Evolutionary conservation across 2,113 vertebrate genomes (phyloP), one percentile per base, ranked within the genome.

Genomic region (Progne subis): DNA sequence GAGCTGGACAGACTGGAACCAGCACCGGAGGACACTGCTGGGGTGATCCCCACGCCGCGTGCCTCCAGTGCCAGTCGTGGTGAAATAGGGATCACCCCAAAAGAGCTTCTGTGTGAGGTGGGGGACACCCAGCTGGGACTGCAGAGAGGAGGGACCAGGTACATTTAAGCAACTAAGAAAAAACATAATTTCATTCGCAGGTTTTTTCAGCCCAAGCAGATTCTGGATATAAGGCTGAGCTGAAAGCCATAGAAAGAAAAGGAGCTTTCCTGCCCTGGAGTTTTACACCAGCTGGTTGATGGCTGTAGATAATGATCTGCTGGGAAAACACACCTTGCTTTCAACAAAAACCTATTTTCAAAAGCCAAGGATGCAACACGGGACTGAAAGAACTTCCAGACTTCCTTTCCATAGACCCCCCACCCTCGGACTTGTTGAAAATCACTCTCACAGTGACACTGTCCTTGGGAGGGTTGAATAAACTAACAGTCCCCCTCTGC

Each of bases 281-380:
- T 37, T 82, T 84, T 55, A 57, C 8, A 6, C 1, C 4, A 50
- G 25, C 12, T 82, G 44, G 50, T 28, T 67, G 34, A 50, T 32
- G 2, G 5, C 25, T 83, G 50, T 44, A 72, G 83, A 52, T 41
- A 57, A 49, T 8, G 47, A 47, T 69, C 57, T 82, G 65, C 53
- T 90, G 25, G 37, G 60, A 69, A 88, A 92, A 70, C 31, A 64
- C 63, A 81, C 77, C 63, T 89, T 55, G 39, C 56, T 74, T 86
- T 78, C 69, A 84, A 50, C 60, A 39, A 67, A 77, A 68, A 81
- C 9, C 0, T 49, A 18, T 44, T 81, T 83, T 34, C 64, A 75
- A 74, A 81, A 78, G 80, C 52, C 32, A 59, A 50, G 50, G 50
- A 29, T 63, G 59, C 25, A 37, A 44, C 61, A 20, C 19, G 3